phyloP scores from a whole-genome alignment of 2,797 vertebrate genomes.

The Sylvia borin region DNA sequence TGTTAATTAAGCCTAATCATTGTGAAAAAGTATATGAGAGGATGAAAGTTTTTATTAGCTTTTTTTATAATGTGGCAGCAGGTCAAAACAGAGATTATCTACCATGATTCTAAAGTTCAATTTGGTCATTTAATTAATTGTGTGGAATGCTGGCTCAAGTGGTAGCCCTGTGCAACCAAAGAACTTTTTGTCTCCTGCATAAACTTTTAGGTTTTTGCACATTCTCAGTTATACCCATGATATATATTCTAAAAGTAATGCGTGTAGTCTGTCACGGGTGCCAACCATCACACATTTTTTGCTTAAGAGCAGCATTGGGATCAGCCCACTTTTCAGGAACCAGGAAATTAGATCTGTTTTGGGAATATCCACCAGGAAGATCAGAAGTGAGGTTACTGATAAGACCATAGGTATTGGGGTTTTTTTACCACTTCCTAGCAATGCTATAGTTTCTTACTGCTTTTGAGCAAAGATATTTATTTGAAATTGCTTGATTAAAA shows the following conservation, averaged over 20 bases:
- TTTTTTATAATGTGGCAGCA: constrained; percentile 27
- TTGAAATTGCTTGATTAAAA: constrained; percentile 60
- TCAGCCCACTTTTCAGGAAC: not conserved
- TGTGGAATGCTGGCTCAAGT: not conserved
- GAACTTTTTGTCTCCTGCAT: not conserved
- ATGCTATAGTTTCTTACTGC: not conserved
- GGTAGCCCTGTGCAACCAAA: not conserved
- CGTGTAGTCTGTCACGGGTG: not conserved
- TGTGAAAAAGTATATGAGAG: not conserved
- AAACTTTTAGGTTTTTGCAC: not conserved
- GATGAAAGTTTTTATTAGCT: constrained; percentile 28
- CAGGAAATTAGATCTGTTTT: not conserved
- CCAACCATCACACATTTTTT: not conserved
- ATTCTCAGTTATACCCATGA: not conserved
- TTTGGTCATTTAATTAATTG: constrained; percentile 33
- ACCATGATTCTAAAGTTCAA: not conserved
- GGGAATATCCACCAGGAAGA: not conserved
- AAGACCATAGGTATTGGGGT: not conserved
- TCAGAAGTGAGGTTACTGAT: not conserved
- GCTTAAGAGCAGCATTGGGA: not conserved
- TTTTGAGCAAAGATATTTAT: constrained; percentile 66
- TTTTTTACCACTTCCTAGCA: not conserved
- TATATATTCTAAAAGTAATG: not conserved
- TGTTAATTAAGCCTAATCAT: constrained; percentile 47
- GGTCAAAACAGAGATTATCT: constrained; percentile 40